These are phyloP conservation scores for Mycetomoellerius zeteki DNA, from an alignment of 1,140 invertebrate genomes.

Conservation along the genomic window DNA sequence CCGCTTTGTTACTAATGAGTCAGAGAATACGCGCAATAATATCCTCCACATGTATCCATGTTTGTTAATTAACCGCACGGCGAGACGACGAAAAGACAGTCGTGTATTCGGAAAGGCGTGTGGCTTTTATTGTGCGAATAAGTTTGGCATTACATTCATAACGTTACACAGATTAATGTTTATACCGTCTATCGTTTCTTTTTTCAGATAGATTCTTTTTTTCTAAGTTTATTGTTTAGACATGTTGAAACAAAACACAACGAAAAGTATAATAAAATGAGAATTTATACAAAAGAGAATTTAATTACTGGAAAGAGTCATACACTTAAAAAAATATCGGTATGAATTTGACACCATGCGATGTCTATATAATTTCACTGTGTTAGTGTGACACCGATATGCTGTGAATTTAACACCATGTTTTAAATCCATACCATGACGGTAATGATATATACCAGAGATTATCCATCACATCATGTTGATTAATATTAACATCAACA, in stretches of 20 bases:
- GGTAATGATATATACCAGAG: too few relatives aligned
- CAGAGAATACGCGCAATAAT: conserved; percentile 8
- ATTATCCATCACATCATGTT: too few relatives aligned
- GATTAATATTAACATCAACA: too few relatives aligned
- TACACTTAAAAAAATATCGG: too few relatives aligned
- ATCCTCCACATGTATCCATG: background rate
- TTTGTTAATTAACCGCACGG: conserved; percentile 38
- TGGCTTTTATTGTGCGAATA: background rate
- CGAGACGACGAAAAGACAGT: conserved; percentile 9
- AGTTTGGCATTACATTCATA: background rate
- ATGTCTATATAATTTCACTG: too few relatives aligned
- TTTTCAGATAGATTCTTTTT: background rate
- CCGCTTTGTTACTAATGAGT: conserved; percentile 47
- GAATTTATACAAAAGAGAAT: background rate
- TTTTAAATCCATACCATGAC: too few relatives aligned
- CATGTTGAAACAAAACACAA: background rate
- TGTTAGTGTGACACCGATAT: too few relatives aligned
- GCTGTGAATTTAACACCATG: too few relatives aligned
- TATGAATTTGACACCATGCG: too few relatives aligned
- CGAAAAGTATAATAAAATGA: background rate
- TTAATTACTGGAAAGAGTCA: background rate
- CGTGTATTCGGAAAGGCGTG: background rate
- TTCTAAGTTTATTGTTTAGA: background rate
- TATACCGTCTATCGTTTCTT: background rate
- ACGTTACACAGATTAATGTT: background rate